Conservation (phyloP, 2,113 vertebrate genomes). For the Chunga burmeisteri region DNA sequence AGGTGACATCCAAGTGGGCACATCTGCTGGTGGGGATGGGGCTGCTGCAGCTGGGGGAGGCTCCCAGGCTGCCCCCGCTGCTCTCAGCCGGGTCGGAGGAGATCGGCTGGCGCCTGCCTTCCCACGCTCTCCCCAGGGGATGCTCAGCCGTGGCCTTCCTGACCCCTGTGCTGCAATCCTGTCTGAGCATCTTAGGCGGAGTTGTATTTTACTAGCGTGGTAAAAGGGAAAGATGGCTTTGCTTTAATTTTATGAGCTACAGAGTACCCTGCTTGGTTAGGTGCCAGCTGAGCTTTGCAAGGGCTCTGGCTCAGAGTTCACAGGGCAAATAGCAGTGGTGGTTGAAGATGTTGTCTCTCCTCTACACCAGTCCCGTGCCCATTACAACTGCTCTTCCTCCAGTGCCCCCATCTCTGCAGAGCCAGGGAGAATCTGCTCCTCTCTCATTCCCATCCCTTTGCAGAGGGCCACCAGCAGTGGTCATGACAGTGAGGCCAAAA, state of each 20-base stretch:
- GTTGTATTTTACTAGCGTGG: background rate
- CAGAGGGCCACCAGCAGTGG: background rate
- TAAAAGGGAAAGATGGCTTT: background rate
- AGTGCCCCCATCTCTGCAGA: background rate
- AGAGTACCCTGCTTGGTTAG: background rate
- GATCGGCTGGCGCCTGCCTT: background rate
- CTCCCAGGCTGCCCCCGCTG: background rate
- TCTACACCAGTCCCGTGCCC: fast-evolving
- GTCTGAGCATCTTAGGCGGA: background rate
- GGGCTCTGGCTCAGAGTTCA: background rate
- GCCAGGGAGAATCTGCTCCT: background rate
- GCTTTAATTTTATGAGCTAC: background rate
- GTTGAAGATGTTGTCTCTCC: background rate
- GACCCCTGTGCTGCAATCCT: background rate
- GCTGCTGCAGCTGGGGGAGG: background rate
- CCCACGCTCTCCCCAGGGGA: background rate
- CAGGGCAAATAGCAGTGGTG: fast-evolving
- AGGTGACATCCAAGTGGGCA: background rate
- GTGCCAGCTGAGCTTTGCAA: background rate
- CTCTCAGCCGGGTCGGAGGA: background rate
- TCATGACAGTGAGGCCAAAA: background rate
- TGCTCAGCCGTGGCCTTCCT: background rate
- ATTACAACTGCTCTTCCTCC: background rate
- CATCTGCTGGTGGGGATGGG: fast-evolving
- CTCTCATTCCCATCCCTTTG: background rate